Base-by-base conservation (phyloP, 2,113 vertebrate genomes). In the Jacana jacana region DNA sequence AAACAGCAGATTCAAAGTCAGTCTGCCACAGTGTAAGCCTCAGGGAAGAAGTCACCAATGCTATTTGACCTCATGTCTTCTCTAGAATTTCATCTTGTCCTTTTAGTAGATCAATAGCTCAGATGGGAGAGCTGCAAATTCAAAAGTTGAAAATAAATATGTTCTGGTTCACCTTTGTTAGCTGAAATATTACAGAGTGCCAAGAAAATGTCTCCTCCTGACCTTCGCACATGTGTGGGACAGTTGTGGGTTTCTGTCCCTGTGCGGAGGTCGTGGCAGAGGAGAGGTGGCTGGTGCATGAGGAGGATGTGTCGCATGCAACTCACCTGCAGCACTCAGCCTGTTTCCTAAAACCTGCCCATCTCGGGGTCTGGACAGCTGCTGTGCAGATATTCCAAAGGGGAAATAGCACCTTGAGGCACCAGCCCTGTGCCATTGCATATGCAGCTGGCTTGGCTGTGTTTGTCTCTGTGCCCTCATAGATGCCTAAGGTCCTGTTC, bases 41-140 rank as follows among this genome's bases (percentile, higher is more conserved):
- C 2, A 0, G 79, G 69, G 39, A 54, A 89, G 83, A 75, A 63
- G 24, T 6, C 2, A 1, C 14, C 17, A 25, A 4, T 79, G 73
- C 6, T 77, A 2, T 73, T 37, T 78, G 65, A 83, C 37, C 2
- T 0, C 0, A 0, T 2, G 8, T 48, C 55, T 89, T 82, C 76
- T 79, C 93, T 89, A 82, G 88, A 86, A 76, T 96, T 97, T 94
- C 44, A 9, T 78, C 51, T 66, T 58, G 57, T 78, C 64, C 80
- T 93, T 82, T 88, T 40, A 60, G 22, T 35, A 35, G 52, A 85
- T 89, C 83, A 54, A 64, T 93, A 91, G 61, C 0, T 0, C 37
- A 51, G 58, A 68, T 3, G 42, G 11, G 37, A 80, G 52, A 68
- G 54, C 63, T 79, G 55, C 48, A 81, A 76, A 89, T 92, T 70